These are phyloP conservation scores for Ivindomyrus marchei DNA, from an alignment of 2,113 vertebrate genomes.

Conservation along the genomic window DNA sequence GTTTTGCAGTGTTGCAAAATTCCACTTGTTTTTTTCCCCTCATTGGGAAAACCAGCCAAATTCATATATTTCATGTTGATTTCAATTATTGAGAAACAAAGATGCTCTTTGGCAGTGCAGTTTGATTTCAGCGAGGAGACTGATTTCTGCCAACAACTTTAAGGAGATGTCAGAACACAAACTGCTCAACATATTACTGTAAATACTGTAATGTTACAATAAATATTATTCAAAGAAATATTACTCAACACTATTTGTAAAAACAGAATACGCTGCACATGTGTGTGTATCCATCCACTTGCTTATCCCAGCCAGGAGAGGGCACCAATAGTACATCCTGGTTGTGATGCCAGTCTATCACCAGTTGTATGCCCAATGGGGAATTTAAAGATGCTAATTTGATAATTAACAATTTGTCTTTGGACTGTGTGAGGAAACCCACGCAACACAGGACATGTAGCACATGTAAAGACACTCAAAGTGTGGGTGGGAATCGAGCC, in stretches of 20 bases:
- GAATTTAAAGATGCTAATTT: neutral
- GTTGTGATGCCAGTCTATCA: neutral
- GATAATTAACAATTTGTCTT: neutral
- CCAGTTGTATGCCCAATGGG: neutral
- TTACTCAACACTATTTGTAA: neutral
- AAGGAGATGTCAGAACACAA: neutral
- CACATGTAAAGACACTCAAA: neutral
- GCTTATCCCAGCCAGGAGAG: neutral
- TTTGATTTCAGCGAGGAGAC: neutral
- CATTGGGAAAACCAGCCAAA: neutral
- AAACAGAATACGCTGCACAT: neutral
- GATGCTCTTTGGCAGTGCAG: neutral
- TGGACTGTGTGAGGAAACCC: neutral
- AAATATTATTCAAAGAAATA: neutral
- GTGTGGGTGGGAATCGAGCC: neutral
- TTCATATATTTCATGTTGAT: neutral
- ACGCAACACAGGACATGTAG: neutral
- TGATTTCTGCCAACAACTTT: neutral
- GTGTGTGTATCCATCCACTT: neutral
- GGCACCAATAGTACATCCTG: neutral
- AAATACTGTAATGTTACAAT: neutral
- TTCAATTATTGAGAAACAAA: neutral
- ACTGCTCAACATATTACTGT: neutral
- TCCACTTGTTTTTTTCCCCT: neutral
- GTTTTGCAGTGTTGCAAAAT: neutral